Conservation (phyloP, 2,113 vertebrate genomes). For the Dromiciops gliroides region DNA sequence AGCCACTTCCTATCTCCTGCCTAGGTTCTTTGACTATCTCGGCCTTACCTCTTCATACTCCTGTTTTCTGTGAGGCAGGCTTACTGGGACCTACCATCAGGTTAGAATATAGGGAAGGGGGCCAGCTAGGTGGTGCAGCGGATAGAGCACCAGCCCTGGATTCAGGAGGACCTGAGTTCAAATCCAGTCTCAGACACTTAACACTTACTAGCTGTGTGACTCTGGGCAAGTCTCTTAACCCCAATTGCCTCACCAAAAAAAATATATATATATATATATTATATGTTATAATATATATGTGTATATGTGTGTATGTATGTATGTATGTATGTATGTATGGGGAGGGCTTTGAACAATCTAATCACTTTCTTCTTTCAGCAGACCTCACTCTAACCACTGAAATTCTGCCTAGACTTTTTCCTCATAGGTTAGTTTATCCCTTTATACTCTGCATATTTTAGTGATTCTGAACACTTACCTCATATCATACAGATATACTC, state of each 20-base stretch:
- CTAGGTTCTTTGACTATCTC: background rate
- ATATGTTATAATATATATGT: too few relatives aligned
- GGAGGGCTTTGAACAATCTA: background rate
- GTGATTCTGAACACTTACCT: background rate
- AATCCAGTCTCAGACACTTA: too few relatives aligned
- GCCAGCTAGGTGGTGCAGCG: too few relatives aligned
- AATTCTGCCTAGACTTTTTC: background rate
- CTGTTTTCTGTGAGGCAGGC: background rate
- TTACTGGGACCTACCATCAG: background rate
- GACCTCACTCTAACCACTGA: background rate
- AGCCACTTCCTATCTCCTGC: background rate
- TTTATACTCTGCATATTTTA: background rate
- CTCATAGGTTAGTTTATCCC: background rate
- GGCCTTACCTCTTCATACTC: background rate
- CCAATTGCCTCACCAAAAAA: too few relatives aligned
- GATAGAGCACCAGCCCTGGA: too few relatives aligned
- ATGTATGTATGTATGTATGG: too few relatives aligned
- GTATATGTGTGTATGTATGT: too few relatives aligned
- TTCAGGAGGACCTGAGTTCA: too few relatives aligned
- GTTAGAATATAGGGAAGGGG: background rate
- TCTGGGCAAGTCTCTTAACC: too few relatives aligned
- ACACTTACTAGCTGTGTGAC: too few relatives aligned
- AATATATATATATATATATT: too few relatives aligned
- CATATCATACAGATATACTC: background rate
- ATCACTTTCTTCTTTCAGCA: background rate